A percentile compares a stretch with the other conserved stretches of the same genome.
These are phyloP conservation scores for Tapirus terrestris DNA, from an alignment of 2,113 vertebrate species.

Conservation along the genomic window DNA sequence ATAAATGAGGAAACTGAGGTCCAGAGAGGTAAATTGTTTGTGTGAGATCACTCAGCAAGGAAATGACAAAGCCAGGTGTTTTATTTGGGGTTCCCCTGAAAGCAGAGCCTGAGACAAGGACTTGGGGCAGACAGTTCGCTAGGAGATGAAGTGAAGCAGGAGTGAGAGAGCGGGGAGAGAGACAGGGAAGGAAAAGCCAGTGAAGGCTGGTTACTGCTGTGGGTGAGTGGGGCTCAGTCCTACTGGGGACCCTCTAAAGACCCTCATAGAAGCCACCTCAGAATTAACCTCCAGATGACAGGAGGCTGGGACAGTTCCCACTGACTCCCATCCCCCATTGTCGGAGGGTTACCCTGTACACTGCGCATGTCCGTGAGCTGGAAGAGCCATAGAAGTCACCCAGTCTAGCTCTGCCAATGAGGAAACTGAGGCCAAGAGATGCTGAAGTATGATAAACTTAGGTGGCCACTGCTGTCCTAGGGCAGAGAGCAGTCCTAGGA, in stretches of 20 bases:
- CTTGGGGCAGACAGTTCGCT: neutral
- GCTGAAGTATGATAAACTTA: neutral
- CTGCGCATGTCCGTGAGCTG: fast-evolving
- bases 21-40: neutral
- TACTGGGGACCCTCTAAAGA: neutral
- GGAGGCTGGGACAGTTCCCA: neutral
- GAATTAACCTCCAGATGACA: neutral
- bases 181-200: neutral
- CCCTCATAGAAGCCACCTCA: neutral
- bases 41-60: neutral
- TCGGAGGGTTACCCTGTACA: neutral
- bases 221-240: neutral
- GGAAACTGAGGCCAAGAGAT: neutral
- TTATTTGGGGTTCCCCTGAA: neutral
- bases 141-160: neutral
- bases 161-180: neutral
- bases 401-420: neutral
- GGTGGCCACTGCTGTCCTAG: neutral
- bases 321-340: neutral
- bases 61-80: neutral
- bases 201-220: neutral
- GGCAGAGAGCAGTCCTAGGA: neutral
- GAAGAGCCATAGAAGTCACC: neutral
- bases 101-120: neutral
- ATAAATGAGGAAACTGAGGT: neutral